Conservation (phyloP, 2,797 vertebrate species). For the Stomatorhinus walkeri region DNA sequence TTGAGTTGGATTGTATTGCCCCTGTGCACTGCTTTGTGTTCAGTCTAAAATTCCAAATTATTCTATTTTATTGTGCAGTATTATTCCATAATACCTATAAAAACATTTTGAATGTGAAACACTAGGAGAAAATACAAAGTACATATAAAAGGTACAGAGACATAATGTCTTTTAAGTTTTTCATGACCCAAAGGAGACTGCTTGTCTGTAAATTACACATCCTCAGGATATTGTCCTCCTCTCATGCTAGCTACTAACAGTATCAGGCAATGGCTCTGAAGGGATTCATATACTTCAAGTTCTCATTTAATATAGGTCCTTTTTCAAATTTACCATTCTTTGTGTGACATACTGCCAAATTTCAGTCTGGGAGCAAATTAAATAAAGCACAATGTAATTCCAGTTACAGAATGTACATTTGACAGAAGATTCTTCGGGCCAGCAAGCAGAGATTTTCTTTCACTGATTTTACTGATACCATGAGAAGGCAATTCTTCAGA, state of each 20-base stretch:
- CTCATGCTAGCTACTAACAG: neutral
- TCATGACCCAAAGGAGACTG: neutral
- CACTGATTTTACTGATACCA: neutral
- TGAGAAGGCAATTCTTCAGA: neutral
- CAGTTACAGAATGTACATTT: neutral
- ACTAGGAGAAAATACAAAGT: neutral
- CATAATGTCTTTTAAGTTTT: neutral
- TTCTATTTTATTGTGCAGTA: neutral
- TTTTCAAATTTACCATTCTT: neutral
- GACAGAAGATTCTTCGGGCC: neutral
- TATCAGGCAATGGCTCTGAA: neutral
- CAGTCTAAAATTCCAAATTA: neutral
- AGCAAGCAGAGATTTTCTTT: neutral
- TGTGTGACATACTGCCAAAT: neutral
- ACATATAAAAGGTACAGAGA: neutral
- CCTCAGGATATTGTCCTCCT: neutral
- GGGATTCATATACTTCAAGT: neutral
- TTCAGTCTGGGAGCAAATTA: neutral
- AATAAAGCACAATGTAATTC: neutral
- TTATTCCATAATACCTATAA: neutral
- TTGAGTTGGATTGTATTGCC: neutral
- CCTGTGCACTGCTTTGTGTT: neutral
- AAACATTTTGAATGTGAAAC: neutral
- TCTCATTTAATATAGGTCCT: neutral
- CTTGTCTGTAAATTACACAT: conserved; percentile 1